Evolutionary conservation across 2,113 vertebrate genomes (phyloP).

Genomic region (Gulo gulo): DNA sequence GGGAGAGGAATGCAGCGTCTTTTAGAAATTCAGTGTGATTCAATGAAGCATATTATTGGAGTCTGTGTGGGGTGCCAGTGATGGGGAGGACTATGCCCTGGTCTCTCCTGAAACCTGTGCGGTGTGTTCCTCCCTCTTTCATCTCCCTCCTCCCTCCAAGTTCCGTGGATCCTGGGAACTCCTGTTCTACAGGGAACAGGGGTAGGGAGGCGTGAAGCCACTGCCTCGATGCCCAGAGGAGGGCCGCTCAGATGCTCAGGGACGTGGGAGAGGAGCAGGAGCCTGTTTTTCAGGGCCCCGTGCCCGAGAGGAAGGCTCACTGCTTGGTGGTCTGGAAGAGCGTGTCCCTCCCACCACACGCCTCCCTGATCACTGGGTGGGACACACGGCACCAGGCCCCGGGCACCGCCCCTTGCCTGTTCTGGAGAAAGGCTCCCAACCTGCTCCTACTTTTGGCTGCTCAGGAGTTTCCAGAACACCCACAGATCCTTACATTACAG

Average conservation of each 20-base stretch:
- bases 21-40: background rate
- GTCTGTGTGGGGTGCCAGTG: background rate
- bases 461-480: background rate
- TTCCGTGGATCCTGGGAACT: background rate
- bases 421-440: background rate
- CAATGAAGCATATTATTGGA: background rate
- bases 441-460: background rate
- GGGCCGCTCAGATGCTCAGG: fast-evolving
- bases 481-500: background rate
- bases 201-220: background rate
- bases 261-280: background rate
- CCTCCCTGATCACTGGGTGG: background rate
- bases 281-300: background rate
- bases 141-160: background rate
- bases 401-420: background rate
- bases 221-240: too few species aligned
- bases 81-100: background rate
- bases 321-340: background rate
- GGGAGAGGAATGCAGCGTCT: background rate
- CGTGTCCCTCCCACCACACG: fast-evolving
- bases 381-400: fast-evolving
- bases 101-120: background rate
- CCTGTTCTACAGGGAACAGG: fast-evolving
- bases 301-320: background rate
- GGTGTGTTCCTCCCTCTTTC: background rate